Base-by-base conservation (phyloP, 2,113 vertebrate genomes). In the Glaucidium brasilianum region DNA sequence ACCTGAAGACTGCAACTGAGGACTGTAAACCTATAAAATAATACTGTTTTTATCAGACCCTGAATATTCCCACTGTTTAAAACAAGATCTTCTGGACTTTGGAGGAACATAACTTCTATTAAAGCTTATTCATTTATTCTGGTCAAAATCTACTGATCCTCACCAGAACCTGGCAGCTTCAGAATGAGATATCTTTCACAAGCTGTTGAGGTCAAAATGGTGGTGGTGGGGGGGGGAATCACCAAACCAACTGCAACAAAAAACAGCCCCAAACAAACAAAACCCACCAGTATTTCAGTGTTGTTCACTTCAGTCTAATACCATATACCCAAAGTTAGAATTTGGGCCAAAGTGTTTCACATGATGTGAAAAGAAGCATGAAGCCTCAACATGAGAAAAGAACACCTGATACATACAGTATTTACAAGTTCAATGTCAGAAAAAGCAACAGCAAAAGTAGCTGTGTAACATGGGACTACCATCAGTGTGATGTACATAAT, bases 401-500 rank as follows among this genome's bases (percentile, higher is more conserved):
- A 83, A 52, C 26, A 53, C 20, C 26, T 43, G 27, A 62, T 30
- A 19, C 2, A n/a, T 12, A 56, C 17, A 84, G 18, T 32, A 58
- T 68, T 63, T 72, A 72, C 49, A 64, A 41, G 43, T 6, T 74
- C 3, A 4, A 9, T 11, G 10, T 41, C 60, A 88, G 55, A 50
- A 93, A 85, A 88, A 74, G 26, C n/a, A 91, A n/a, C 27, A 64
- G 53, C 15, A 50, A 14, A 87, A 72, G 37, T 10, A 74, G 22
- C 26, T 17, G 19, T 15, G 6, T 63, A 73, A 58, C 12, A 15
- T 15, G 12, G 32, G 41, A 86, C 56, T 72, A 39, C 56, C 34
- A 52, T 15, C 52, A 63, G 15, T 3, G 37, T 19, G 63, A 64
- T 0, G 0, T 50, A 59, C 5, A 1, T 19, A 63, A 39, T 25